These are phyloP conservation scores for Sturmia bella DNA, from an alignment of 2,888 invertebrate species.

Conservation along the genomic window DNA sequence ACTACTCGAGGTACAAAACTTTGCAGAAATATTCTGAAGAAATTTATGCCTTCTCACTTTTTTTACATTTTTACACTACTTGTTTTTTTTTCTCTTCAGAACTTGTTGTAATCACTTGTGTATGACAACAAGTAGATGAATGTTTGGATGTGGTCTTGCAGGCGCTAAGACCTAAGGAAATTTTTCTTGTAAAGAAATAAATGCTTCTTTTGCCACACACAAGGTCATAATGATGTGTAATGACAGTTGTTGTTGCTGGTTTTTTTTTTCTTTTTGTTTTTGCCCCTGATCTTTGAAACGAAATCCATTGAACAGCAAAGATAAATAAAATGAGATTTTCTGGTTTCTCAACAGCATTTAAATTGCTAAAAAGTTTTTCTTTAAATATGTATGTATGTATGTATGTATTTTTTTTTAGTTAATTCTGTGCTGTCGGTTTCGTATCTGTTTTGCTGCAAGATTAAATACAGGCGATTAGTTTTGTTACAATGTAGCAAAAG, in stretches of 20 bases:
- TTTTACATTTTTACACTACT: not conserved
- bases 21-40: too few relatives aligned
- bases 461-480: constrained; percentile 28
- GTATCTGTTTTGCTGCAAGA: constrained; percentile 4
- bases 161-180: not conserved
- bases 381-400: not conserved
- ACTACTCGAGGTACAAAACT: too few relatives aligned
- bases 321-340: constrained; percentile 4
- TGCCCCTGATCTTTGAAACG: constrained; percentile 51
- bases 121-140: constrained; percentile 28
- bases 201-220: constrained; percentile 14
- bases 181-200: not conserved
- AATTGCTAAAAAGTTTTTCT: not conserved
- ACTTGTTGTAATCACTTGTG: constrained; percentile 51
- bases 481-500: constrained; percentile 43
- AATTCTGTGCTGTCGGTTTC: not conserved
- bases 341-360: constrained; percentile 27
- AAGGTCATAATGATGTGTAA: constrained; percentile 35
- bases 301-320: constrained; percentile 11
- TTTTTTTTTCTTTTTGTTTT: too few relatives aligned
- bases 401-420: not conserved
- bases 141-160: not conserved
- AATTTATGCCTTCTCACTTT: too few relatives aligned
- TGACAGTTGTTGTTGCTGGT: constrained; percentile 53
- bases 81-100: constrained; percentile 25